Evolutionary conservation across 1,140 invertebrate genomes (phyloP).

Genomic region (Coenobita brevimanus): DNA sequence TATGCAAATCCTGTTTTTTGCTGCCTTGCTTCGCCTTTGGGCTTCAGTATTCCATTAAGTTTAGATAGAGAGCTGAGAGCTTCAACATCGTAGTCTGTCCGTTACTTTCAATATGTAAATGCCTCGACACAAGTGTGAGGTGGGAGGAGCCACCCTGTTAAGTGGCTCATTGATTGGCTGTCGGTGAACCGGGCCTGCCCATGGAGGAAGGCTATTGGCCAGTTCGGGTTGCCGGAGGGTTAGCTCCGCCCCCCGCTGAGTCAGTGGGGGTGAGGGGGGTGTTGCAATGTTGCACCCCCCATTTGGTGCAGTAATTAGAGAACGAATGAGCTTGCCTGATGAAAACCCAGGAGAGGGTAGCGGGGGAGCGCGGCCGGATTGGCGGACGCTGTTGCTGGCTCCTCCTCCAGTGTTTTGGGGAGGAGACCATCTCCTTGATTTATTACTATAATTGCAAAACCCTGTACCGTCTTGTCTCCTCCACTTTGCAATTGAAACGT

Average conservation of each 20-base stretch:
- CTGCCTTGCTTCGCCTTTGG: slow-evolving; percentile 46
- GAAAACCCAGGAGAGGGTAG: slow-evolving; percentile 63
- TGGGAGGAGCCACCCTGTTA: slow-evolving; percentile 61
- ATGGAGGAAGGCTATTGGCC: slow-evolving; percentile 50
- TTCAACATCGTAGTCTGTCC: slow-evolving; percentile 55
- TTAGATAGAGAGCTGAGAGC: slow-evolving; percentile 58
- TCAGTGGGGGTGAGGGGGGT: slow-evolving; percentile 60
- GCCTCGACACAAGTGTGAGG: slow-evolving; percentile 59
- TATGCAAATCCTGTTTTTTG: slow-evolving; percentile 64
- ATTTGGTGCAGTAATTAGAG: slow-evolving; percentile 67
- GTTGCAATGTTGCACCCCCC: slow-evolving; percentile 66
- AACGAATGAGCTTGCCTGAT: slow-evolving; percentile 66
- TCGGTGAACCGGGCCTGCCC: slow-evolving; percentile 61
- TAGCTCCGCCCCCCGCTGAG: slow-evolving; percentile 60
- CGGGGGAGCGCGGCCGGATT: slow-evolving; percentile 46
- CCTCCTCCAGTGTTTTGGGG: slow-evolving; percentile 56
- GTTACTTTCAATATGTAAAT: slow-evolving; percentile 66
- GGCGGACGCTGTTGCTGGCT: slow-evolving; percentile 44
- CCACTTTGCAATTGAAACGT: slow-evolving; percentile 52
- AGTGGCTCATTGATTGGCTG: slow-evolving; percentile 66
- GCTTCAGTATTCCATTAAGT: slow-evolving; percentile 57
- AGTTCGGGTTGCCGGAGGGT: slow-evolving; percentile 60
- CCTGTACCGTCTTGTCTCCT: slow-evolving; percentile 55
- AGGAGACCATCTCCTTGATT: slow-evolving; percentile 45
- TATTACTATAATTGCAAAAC: slow-evolving; percentile 65